Evolutionary conservation across 2,888 invertebrate genomes (phyloP).

Genomic region (Thumatha senex): DNA sequence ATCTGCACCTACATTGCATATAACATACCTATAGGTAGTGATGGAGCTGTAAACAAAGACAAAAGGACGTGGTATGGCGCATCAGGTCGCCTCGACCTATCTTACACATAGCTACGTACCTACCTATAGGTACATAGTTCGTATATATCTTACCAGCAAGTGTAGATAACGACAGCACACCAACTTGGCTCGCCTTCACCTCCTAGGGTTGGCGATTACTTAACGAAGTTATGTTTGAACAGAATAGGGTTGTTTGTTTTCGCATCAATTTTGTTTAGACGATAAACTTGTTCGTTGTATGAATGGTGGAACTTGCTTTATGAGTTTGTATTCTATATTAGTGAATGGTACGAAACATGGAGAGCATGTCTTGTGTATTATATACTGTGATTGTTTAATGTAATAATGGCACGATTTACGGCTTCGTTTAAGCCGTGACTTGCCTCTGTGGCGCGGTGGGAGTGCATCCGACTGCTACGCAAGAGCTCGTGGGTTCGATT

Average conservation of each 20-base stretch:
- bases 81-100: constrained; percentile 56
- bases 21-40: too few relatives aligned
- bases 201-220: constrained; percentile 29
- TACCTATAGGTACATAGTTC: constrained; percentile 14
- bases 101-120: constrained; percentile 37
- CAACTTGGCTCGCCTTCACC: constrained; percentile 24
- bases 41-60: constrained; percentile 40
- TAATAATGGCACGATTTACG: too few relatives aligned
- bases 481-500: too few relatives aligned
- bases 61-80: constrained; percentile 38
- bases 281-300: constrained; percentile 1
- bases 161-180: constrained; percentile 30
- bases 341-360: neutral
- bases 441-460: too few relatives aligned
- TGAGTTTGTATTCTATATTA: neutral
- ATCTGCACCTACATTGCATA: too few relatives aligned
- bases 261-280: constrained; percentile 4
- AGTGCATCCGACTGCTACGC: too few relatives aligned
- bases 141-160: constrained; percentile 31
- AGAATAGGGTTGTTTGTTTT: constrained; percentile 5
- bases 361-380: too few relatives aligned
- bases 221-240: constrained; percentile 7
- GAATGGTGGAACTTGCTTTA: constrained; percentile 3
- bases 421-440: too few relatives aligned
- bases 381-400: neutral